Percentiles rank a stretch among this genome's conserved stretches.
These are phyloP conservation scores for Taenioides sp. DNA, from an alignment of 2,797 vertebrate genomes.

Conservation along the genomic window DNA sequence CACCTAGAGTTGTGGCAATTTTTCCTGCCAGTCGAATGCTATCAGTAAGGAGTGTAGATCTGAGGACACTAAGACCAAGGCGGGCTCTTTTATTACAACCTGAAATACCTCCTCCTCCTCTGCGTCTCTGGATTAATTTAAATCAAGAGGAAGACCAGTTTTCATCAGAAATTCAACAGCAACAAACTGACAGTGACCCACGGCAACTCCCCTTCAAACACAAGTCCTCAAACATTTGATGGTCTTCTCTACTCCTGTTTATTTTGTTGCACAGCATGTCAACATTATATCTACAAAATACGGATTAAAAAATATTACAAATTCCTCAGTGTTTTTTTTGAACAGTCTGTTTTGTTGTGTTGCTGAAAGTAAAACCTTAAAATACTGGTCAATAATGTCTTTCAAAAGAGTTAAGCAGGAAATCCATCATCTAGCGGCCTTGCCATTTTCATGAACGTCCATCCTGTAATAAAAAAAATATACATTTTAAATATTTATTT, in stretches of 20 bases:
- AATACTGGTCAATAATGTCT: slow-evolving; percentile 45
- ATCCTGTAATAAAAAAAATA: slow-evolving; percentile 75
- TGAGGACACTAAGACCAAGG: slow-evolving; percentile 37
- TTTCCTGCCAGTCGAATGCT: slow-evolving; percentile 22
- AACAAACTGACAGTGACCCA: slow-evolving; percentile 1
- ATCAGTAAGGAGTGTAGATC: slow-evolving; percentile 20
- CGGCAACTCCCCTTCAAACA: slow-evolving; percentile 37
- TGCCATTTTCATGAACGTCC: slow-evolving; percentile 94
- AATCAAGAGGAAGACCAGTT: background rate
- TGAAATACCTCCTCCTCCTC: slow-evolving; percentile 35
- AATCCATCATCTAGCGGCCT: slow-evolving; percentile 86
- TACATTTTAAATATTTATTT: too few species aligned
- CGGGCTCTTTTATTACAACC: slow-evolving; percentile 30
- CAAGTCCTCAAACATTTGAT: slow-evolving; percentile 26
- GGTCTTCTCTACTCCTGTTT: slow-evolving; percentile 47
- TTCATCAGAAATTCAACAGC: background rate
- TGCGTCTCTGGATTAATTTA: slow-evolving; percentile 17
- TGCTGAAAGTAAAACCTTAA: slow-evolving; percentile 20
- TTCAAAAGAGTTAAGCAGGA: slow-evolving; percentile 12
- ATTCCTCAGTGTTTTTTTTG: slow-evolving; percentile 39
- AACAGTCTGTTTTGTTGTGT: slow-evolving; percentile 20
- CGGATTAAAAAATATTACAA: slow-evolving; percentile 58
- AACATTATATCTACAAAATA: slow-evolving; percentile 69
- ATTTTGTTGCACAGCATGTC: slow-evolving; percentile 62
- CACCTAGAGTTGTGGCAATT: background rate